Base-by-base conservation (phyloP, 2,888 invertebrate genomes). In the Athalia cordata region DNA sequence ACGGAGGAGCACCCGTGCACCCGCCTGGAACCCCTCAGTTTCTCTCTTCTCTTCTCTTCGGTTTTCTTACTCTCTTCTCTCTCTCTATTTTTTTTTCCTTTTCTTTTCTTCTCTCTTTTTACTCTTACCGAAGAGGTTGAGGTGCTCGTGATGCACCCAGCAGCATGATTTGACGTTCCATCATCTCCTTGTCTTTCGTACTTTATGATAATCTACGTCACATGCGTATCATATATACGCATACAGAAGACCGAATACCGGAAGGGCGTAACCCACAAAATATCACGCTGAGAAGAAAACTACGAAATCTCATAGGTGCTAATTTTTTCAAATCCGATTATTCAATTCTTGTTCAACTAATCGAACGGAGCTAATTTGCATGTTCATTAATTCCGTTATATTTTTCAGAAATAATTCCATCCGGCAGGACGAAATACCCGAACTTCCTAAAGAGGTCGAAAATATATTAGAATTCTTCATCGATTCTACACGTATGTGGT, bases 1-100 rank as follows among this genome's bases (percentile, higher is more conserved):
- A 65, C 75, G 55, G 45, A 65, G 68, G 64, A 55, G 57, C 74
- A 55, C 55, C 74, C 64, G 66, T 74, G 61, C 66, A 62, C 50
- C 78, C 50, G 57, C 57, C 62, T 57, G 64, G 70, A 64, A 59
- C 29, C 78, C 65, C 55, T 52, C 74, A 43, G 13, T 65, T 47
- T 49, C 47, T 52, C 15, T 61, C 65, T 43, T 45, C 52, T 57
- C 47, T 29, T 66, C 29, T 49, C 70, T 15, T 45, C 57, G 47
- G 57, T 43, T n/a, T n/a, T 55, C 55, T n/a, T 11, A 4, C n/a
- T 11, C 55, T n/a, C 55, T 55, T 11, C 55, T 55, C 9, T 11
- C 11, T 11, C 55, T 55, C n/a, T n/a, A n/a, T n/a, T n/a, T n/a
- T n/a, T n/a, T n/a, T n/a, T n/a, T n/a, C n/a, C n/a, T 29, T 29